Evolutionary conservation across 2,888 invertebrate genomes (phyloP).

Genomic region (Lumbricus terrestris): DNA sequence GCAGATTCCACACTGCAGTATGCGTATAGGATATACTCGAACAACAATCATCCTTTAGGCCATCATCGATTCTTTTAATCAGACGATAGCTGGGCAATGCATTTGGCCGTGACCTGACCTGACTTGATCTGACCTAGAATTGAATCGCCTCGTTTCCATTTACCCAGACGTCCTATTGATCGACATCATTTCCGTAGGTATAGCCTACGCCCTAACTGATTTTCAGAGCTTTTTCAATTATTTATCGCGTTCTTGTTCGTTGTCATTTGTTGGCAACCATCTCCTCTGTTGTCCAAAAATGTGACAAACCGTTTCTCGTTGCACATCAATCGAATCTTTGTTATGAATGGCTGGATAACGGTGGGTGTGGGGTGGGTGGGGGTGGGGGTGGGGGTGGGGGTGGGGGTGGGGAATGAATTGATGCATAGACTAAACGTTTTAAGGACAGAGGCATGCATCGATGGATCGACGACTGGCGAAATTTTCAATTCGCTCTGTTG

Average conservation of each 20-base stretch:
- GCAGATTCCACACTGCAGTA: too few species aligned
- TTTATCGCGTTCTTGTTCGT: neutral
- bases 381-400: too few species aligned
- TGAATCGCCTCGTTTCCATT: neutral
- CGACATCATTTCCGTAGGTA: neutral
- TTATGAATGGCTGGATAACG: too few species aligned
- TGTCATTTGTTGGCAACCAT: neutral
- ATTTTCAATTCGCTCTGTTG: too few species aligned
- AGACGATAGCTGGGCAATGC: neutral
- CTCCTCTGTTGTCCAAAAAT: neutral
- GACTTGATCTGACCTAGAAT: slow-evolving; percentile 3
- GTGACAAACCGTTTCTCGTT: neutral
- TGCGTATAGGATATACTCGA: neutral
- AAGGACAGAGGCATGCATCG: too few species aligned
- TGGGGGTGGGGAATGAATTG: too few species aligned
- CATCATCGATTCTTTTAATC: neutral
- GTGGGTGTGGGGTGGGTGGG: too few species aligned
- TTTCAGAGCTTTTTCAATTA: neutral
- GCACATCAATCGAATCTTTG: neutral
- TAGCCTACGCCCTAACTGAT: too few species aligned
- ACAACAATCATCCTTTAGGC: neutral
- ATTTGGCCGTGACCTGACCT: neutral
- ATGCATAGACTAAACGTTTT: too few species aligned
- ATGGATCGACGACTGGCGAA: neutral
- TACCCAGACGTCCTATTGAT: neutral